These are phyloP conservation scores for Streptopelia turtur DNA, from an alignment of 2,797 vertebrate species.

Conservation along the genomic window DNA sequence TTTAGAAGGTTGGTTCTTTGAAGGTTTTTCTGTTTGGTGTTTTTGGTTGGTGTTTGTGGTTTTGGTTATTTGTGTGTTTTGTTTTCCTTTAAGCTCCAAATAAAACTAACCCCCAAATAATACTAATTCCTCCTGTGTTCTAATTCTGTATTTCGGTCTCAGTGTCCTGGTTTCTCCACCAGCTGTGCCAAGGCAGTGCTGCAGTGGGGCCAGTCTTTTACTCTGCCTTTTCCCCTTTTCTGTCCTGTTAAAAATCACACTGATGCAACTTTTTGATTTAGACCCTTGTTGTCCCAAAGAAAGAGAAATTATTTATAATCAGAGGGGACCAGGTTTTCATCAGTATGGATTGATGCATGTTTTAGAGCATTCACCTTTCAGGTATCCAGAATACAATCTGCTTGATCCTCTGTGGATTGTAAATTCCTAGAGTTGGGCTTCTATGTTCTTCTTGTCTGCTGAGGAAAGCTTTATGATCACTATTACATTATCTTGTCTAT, in stretches of 20 bases:
- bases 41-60: neutral
- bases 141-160: neutral
- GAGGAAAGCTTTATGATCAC: constrained; percentile 75
- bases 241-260: constrained; percentile 47
- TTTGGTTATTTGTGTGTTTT: neutral
- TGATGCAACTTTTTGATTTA: constrained; percentile 61
- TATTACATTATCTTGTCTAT: constrained; percentile 68
- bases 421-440: constrained; percentile 76
- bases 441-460: constrained; percentile 62
- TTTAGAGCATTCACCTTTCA: constrained; percentile 80
- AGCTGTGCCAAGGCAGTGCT: neutral
- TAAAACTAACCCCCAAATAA: neutral
- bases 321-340: constrained; percentile 50
- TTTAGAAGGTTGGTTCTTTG: neutral
- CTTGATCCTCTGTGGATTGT: constrained; percentile 76
- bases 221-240: neutral
- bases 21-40: too few relatives aligned
- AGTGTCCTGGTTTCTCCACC: neutral
- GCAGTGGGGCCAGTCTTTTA: neutral
- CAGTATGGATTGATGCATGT: constrained; percentile 47
- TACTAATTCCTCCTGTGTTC: neutral
- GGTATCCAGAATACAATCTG: constrained; percentile 76
- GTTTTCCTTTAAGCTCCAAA: neutral
- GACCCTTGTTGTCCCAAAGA: constrained; percentile 53
- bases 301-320: constrained; percentile 70